Evolutionary conservation across 2,888 invertebrate genomes (phyloP).

Genomic region (Biston stratarius): DNA sequence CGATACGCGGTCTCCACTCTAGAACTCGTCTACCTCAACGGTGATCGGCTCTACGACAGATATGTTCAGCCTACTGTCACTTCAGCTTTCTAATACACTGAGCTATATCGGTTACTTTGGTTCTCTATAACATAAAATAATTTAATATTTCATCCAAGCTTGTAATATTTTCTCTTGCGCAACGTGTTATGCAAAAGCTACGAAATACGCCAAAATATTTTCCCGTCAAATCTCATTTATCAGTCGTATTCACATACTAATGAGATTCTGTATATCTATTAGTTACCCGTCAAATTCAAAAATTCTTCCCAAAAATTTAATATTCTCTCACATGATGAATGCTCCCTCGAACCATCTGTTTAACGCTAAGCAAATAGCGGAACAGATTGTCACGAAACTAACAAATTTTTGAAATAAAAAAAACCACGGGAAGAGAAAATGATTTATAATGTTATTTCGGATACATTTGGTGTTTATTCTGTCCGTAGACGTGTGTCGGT

Average conservation of each 20-base stretch:
- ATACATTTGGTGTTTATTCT: constrained; percentile 79
- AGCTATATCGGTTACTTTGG: no score
- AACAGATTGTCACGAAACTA: constrained; percentile 84
- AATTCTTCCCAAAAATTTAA: constrained; percentile 67
- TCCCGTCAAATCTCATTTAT: constrained; percentile 5
- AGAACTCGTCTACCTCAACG: no score
- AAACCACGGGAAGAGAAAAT: constrained; percentile 71
- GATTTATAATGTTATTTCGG: constrained; percentile 84
- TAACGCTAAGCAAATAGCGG: constrained; percentile 84
- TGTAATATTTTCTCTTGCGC: background rate
- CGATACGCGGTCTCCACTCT: no score
- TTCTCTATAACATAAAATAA: background rate
- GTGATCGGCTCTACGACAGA: no score
- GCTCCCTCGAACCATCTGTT: constrained; percentile 73
- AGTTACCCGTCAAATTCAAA: constrained; percentile 61
- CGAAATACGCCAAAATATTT: background rate
- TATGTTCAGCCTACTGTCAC: no score
- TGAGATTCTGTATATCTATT: constrained; percentile 58
- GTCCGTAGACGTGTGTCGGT: constrained; percentile 61
- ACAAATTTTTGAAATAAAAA: constrained; percentile 79
- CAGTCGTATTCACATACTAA: constrained; percentile 47
- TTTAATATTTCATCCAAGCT: background rate
- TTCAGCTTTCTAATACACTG: no score
- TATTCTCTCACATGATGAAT: constrained; percentile 76
- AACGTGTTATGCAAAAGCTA: background rate